Base-by-base conservation (phyloP, 1,140 invertebrate species). In the Drosophila nannoptera region DNA sequence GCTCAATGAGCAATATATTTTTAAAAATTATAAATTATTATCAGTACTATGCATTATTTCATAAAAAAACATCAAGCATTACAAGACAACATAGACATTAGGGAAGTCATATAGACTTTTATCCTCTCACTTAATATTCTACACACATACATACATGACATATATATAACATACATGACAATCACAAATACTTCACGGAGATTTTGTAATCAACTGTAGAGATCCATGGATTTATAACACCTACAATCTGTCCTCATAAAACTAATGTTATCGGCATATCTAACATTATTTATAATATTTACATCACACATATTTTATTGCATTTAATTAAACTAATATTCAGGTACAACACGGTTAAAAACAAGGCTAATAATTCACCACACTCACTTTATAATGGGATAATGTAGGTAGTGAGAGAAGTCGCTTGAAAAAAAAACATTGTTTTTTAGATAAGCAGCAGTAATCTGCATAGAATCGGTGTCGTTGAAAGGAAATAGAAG, bases 71-170 rank as follows among this genome's bases (percentile, higher is more conserved):
- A 48, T 2, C 53, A 54, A 62, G 48, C 40, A 67, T 49, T 35
- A 66, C 61, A 53, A 56, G 14, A 74, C 68, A 73, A 73, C 66
- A 62, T 40, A 43, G 43, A 64, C 54, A 64, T 53, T 36, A 48
- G 50, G 5, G 54, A n/a, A 59, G 7, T 49, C 35, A 56, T 53
- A 58, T 35, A 63, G 29, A 63, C 6, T 36, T 63, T 40, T 7
- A 38, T 49, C 8, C 29, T 31, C 12, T 12, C 43, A 64, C 48
- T 32, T 22, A 43, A 63, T 63, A 52, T 43, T 38, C 55, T 52
- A 62, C 33, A 42, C 35, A 43, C 38, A 58, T 6, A 43, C 33
- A 38, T 33, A 42, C 53, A 75, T 42, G 53, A 73, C 49, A 67
- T 67, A 38, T 33, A 42, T 54, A 75, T 42, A 48, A 73, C 49